A percentile compares a stretch with the other conserved stretches of the same genome.
Conservation (phyloP, 2,888 invertebrate genomes). For the Fabriciana adippe region DNA sequence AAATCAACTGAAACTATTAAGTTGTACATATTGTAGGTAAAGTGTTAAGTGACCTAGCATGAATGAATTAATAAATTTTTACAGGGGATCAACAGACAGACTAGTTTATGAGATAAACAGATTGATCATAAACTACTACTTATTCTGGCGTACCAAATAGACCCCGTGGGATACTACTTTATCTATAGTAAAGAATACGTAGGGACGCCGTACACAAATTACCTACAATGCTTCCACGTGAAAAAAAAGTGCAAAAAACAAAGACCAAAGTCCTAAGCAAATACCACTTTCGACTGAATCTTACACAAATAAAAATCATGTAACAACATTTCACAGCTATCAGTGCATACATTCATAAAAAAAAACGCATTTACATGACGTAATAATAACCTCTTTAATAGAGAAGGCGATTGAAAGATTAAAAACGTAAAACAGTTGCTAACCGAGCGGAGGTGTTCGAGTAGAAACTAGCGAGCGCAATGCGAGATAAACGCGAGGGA, state of each 20-base stretch:
- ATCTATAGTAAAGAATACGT: too few species aligned
- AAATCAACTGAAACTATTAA: too few species aligned
- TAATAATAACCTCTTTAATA: background rate
- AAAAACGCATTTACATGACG: slow-evolving; percentile 5
- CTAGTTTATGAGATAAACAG: too few species aligned
- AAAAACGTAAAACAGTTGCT: slow-evolving; percentile 4
- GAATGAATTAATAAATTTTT: too few species aligned
- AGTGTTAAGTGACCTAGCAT: too few species aligned
- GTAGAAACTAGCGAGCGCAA: slow-evolving; percentile 4
- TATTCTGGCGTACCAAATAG: too few species aligned
- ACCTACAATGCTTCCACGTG: background rate
- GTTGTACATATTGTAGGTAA: too few species aligned
- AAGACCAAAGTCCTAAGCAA: background rate
- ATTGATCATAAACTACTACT: too few species aligned
- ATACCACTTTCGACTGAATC: background rate
- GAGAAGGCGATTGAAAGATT: slow-evolving; percentile 3
- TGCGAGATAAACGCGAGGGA: slow-evolving; percentile 9
- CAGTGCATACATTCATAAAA: background rate
- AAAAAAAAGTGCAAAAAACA: background rate
- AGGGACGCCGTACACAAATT: background rate
- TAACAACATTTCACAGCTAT: slow-evolving; percentile 9
- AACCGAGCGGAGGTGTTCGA: background rate
- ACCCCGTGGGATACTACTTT: too few species aligned
- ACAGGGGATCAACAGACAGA: too few species aligned
- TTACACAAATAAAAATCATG: background rate